A percentile compares a stretch with the other conserved stretches of the same genome.
Conservation (phyloP, 2,888 invertebrate species). For the Dasysyrphus tricinctus region DNA sequence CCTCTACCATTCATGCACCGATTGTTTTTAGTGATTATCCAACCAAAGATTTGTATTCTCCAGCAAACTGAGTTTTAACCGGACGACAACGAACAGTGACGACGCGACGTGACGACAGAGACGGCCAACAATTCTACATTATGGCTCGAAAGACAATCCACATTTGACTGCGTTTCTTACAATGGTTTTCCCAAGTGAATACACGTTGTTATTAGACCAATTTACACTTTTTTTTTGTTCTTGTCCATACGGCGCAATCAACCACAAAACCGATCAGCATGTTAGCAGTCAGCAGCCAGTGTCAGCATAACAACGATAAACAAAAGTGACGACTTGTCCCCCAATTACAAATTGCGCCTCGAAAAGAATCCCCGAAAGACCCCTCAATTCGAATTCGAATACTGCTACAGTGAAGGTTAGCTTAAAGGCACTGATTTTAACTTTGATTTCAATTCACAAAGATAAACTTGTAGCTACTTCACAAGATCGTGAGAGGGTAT, state of each 20-base stretch:
- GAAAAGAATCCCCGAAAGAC: constrained; percentile 47
- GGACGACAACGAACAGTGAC: not conserved
- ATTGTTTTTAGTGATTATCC: constrained; percentile 37
- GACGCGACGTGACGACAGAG: not conserved
- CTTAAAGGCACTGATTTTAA: constrained; percentile 42
- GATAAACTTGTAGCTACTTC: not conserved
- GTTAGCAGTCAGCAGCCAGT: not conserved
- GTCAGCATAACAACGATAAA: not conserved
- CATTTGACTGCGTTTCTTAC: constrained; percentile 62
- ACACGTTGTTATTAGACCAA: constrained; percentile 70
- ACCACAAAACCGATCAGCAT: not conserved
- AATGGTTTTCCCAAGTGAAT: constrained; percentile 68
- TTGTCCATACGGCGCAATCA: not conserved
- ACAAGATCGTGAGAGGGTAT: constrained; percentile 19
- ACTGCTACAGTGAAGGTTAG: constrained; percentile 29
- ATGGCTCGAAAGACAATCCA: constrained; percentile 6
- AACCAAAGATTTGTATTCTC: constrained; percentile 40
- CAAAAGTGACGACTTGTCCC: constrained; percentile 30
- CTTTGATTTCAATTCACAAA: constrained; percentile 28
- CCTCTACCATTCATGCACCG: constrained; percentile 37
- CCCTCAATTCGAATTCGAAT: constrained; percentile 47
- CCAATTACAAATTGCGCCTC: constrained; percentile 46
- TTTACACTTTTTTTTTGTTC: constrained; percentile 57
- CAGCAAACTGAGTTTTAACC: constrained; percentile 9
- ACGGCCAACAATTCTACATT: constrained; percentile 34